phyloP scores from a whole-genome alignment of 2,113 vertebrate genomes.

The Odontesthes bonariensis region DNA sequence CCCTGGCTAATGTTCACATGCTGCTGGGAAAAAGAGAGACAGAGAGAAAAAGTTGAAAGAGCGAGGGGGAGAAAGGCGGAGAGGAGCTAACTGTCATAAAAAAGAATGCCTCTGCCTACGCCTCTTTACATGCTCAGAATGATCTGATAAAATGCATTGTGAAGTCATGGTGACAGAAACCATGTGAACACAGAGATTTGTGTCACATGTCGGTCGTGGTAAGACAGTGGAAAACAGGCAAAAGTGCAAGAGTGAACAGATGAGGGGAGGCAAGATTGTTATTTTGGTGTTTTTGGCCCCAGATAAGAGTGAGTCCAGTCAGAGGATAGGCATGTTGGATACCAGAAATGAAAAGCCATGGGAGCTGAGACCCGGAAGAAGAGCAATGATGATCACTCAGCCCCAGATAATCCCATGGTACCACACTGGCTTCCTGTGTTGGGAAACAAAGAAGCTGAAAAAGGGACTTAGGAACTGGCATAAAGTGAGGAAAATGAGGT shows the following conservation, averaged over 20 bases:
- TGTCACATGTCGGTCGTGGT: constrained; percentile 50
- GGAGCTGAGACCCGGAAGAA: constrained; percentile 68
- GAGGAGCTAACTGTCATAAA: constrained; percentile 30
- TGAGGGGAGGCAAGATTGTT: constrained; percentile 66
- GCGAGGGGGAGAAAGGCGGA: constrained; percentile 12
- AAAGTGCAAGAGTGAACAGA: constrained; percentile 54
- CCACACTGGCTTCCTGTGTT: constrained; percentile 67
- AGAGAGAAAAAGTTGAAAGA: constrained; percentile 17
- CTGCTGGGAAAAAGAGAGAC: constrained; percentile 76
- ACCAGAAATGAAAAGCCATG: constrained; percentile 69
- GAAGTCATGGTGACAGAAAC: constrained; percentile 35
- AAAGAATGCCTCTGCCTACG: constrained; percentile 21
- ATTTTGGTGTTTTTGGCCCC: constrained; percentile 76
- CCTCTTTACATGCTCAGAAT: constrained; percentile 21
- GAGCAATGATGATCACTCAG: constrained; percentile 65
- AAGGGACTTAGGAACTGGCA: constrained; percentile 19
- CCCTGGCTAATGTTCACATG: constrained; percentile 79
- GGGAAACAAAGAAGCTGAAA: constrained; percentile 44
- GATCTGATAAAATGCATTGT: constrained; percentile 32
- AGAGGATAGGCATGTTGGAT: constrained; percentile 78
- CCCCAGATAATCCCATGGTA: constrained; percentile 67
- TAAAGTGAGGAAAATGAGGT: constrained; percentile 18
- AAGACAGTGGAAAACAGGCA: constrained; percentile 55
- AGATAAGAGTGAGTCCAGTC: constrained; percentile 76
- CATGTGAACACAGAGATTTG: constrained; percentile 55